These are phyloP conservation scores for Aethina tumida DNA, from an alignment of 1,140 invertebrate species.

Conservation along the genomic window DNA sequence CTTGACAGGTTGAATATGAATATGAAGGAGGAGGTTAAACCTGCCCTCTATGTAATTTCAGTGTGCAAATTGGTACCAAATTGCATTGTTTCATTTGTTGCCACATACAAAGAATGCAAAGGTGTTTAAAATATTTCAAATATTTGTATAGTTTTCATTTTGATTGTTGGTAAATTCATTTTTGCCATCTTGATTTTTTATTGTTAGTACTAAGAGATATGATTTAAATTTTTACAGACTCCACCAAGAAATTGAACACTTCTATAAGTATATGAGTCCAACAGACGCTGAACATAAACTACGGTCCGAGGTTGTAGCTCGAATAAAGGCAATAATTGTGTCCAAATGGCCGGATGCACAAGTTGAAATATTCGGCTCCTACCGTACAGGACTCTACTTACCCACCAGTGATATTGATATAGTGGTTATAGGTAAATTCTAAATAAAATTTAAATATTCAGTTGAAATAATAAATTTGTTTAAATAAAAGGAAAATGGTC, in stretches of 20 bases:
- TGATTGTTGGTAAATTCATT: no score
- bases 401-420: slow-evolving; percentile 98
- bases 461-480: not conserved
- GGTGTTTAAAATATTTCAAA: no score
- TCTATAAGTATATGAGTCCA: slow-evolving; percentile 88
- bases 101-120: no score
- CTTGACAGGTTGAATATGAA: no score
- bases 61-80: no score
- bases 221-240: slow-evolving; percentile 46
- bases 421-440: slow-evolving; percentile 75
- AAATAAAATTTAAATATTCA: not conserved
- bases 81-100: no score
- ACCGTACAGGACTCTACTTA: slow-evolving; percentile 88
- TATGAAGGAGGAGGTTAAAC: no score
- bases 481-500: slow-evolving; percentile 72
- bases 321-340: slow-evolving; percentile 78
- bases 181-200: no score
- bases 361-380: slow-evolving; percentile 93
- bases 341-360: slow-evolving; percentile 82
- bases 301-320: slow-evolving; percentile 72
- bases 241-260: slow-evolving; percentile 95
- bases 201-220: not conserved
- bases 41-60: no score
- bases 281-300: slow-evolving; percentile 81
- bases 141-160: slow-evolving; percentile 7